Evolutionary conservation across 2,888 invertebrate genomes (phyloP), one percentile per base, ranked within the genome.

Genomic region (Scaptomyza reducta): DNA sequence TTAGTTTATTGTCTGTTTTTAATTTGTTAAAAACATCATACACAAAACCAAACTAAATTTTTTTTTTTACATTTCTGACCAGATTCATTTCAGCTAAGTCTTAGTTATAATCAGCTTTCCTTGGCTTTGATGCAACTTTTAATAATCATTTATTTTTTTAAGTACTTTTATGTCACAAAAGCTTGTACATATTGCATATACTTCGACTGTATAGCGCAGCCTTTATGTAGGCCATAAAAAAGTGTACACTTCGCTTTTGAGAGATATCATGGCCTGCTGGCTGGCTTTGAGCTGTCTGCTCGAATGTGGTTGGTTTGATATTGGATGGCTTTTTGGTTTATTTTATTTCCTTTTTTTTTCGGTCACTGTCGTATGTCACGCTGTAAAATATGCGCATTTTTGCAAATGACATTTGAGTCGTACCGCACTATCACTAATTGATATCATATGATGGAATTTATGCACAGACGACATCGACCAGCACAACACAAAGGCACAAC

Each of bases 401-500:
- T 85, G 87, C 83, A 84, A 84, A 84, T 87, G 84, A 82, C 84
- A 84, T 87, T 87, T 82, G 87, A 87, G 83, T 77, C 81, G 87
- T 87, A 77, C 85, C 82, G 76, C 87, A 84, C 83, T 87, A 84
- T 84, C 87, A 84, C 84, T 84, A 84, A 84, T 84, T 84, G 84
- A 84, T 84, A 84, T 84, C 84, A 85, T 85, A 84, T 87, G 84
- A 82, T 82, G 82, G 76, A 82, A 82, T 87, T 82, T 84, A 84
- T 87, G 82, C 84, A 74, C 81, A 82, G 81, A 74, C 78, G 40
- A 40, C 40, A 40, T 4, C 40, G 16, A 70, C 73, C 64, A 25
- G 40, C 41, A 45, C 55, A 41, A 18, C 11, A 45, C 41, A 44
- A 47, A 22, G 33, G 49, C 57, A 35, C 13, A 25, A 47, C 29